A percentile compares a stretch with the other conserved stretches of the same genome.
Conservation (phyloP, 2,797 vertebrate species). For the Morelia viridis region DNA sequence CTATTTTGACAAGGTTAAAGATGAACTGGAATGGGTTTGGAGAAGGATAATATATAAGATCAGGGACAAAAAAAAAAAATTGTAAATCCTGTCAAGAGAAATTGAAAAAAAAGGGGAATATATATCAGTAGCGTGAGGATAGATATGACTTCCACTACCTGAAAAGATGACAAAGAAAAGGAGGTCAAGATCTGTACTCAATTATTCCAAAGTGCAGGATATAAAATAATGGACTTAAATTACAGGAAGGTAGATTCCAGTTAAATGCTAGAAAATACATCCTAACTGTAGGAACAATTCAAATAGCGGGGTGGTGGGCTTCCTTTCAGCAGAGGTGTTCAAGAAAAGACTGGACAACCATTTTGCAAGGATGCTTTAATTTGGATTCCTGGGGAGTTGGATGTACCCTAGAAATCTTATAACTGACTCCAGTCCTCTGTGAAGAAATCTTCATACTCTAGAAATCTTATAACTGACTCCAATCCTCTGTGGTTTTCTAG, state of each 20-base stretch:
- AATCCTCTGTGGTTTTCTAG: neutral
- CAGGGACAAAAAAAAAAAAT: neutral
- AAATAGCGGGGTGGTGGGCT: neutral
- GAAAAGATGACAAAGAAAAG: neutral
- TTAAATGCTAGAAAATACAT: neutral
- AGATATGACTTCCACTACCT: neutral
- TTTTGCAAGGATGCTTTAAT: neutral
- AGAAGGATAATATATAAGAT: neutral
- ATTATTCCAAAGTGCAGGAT: neutral
- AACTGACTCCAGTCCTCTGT: neutral
- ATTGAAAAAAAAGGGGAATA: neutral
- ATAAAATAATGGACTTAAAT: neutral
- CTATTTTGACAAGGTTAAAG: neutral
- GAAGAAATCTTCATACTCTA: neutral
- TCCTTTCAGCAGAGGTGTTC: neutral
- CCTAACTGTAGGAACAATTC: neutral
- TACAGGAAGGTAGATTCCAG: neutral
- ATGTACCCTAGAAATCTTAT: neutral
- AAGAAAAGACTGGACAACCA: neutral
- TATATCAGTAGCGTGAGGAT: neutral
- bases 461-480: neutral
- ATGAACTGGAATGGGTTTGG: neutral
- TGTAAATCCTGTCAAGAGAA: neutral
- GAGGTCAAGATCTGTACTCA: neutral
- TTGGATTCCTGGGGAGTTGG: neutral